Evolutionary conservation across 1,140 invertebrate species (phyloP).

Genomic region (Drosophila persimilis): DNA sequence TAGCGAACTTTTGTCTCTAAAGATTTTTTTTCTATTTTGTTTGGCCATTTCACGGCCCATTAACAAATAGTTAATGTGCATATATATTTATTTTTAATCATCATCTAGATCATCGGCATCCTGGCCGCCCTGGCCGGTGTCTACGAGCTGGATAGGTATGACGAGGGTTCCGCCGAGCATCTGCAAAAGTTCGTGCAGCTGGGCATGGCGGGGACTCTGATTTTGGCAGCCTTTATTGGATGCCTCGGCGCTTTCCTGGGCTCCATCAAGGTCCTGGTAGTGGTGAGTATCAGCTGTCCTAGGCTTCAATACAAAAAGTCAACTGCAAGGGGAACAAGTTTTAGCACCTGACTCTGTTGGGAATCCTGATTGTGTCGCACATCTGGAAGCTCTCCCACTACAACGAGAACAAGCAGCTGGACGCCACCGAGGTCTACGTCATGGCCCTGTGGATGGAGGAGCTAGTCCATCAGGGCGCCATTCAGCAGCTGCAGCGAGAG

Average conservation of each 20-base stretch:
- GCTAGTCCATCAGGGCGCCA: slow-evolving; percentile 58
- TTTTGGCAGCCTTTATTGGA: slow-evolving; percentile 64
- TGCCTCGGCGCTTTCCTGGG: slow-evolving; percentile 69
- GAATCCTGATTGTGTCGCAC: slow-evolving; percentile 56
- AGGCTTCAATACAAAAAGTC: not conserved
- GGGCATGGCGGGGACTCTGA: slow-evolving; percentile 47
- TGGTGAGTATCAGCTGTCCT: slow-evolving; percentile 44
- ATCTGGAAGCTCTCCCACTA: slow-evolving; percentile 68
- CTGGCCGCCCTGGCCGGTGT: slow-evolving; percentile 64
- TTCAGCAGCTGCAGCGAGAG: slow-evolving; percentile 59
- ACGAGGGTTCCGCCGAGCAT: slow-evolving; percentile 61
- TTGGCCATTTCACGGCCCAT: slow-evolving; percentile 52
- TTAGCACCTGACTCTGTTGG: slow-evolving; percentile 60
- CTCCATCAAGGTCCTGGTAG: slow-evolving; percentile 69
- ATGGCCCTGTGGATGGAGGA: slow-evolving; percentile 70
- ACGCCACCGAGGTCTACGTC: slow-evolving; percentile 59
- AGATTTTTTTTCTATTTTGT: slow-evolving; percentile 12
- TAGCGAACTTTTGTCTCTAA: slow-evolving; percentile 39
- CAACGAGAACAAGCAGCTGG: slow-evolving; percentile 56
- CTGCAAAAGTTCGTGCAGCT: slow-evolving; percentile 65
- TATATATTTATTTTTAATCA: slow-evolving; percentile 23
- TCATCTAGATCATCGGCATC: slow-evolving; percentile 42
- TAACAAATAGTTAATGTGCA: slow-evolving; percentile 36
- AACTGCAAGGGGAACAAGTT: slow-evolving; percentile 3
- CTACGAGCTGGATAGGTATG: slow-evolving; percentile 60